Evolutionary conservation across 2,113 vertebrate genomes (phyloP), one percentile per base, ranked within the genome.

Genomic region (Puntigrus tetrazona): DNA sequence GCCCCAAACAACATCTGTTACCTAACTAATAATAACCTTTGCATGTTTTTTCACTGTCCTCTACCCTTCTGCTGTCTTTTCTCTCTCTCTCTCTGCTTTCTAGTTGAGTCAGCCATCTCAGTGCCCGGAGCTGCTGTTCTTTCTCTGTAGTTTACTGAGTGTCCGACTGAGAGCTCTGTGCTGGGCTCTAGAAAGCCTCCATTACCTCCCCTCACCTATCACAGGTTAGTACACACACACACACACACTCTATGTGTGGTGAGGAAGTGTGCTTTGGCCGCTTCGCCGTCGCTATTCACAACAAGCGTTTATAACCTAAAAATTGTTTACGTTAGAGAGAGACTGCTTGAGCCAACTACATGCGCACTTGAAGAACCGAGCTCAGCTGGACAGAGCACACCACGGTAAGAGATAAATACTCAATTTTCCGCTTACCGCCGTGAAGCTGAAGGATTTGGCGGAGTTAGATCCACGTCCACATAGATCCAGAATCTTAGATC

Each of bases 121-220:
- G 86, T 96, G 95, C 70, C 95, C 95, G 0, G 93, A 95, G 69
- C 92, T 97, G 90, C 93, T 97, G 31, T 93, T 96, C 86, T 97
- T 98, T 91, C 95, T 99, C 52, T 96, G 96, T 89, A 93, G 92
- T 38, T 94, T 99, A 85, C 94, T 98, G 20, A 92, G 94, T 67
- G 96, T 95, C 0, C 45, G 95, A 82, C 92, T 98, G 91, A 92
- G 91, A 87, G 92, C 94, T 4, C 94, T 96, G 0, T 87, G 89
- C 36, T 92, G 93, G 82, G 92, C 95, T 0, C 91, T 91, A 0
- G n/a, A 88, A 0, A 94, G 93, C 52, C 93, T 99, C 74, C 87
- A 69, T 77, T 86, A 57, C 61, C 84, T 92, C 0, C 75, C 86
- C 65, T 78, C 86, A 67, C 90, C 93, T 52, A 80, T 90, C 20